These are phyloP conservation scores for Phocoena phocoena DNA, from an alignment of 2,113 vertebrate species.

Conservation along the genomic window DNA sequence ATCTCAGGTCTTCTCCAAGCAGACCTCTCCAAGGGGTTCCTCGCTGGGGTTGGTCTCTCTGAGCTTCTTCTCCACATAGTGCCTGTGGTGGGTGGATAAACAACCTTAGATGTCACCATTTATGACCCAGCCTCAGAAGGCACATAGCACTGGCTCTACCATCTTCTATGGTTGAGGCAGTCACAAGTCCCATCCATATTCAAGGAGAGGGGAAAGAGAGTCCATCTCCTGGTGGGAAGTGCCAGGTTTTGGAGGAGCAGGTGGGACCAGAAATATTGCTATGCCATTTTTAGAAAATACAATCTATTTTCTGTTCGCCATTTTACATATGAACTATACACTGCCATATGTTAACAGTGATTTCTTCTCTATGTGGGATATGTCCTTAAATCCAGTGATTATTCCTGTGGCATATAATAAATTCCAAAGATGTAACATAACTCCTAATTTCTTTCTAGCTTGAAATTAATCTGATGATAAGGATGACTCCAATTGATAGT, in stretches of 20 bases:
- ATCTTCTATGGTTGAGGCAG: neutral
- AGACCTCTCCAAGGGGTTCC: neutral
- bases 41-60: neutral
- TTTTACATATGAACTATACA: neutral
- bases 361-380: neutral
- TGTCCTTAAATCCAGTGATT: neutral
- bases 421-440: neutral
- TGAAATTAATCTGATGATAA: neutral
- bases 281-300: neutral
- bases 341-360: neutral
- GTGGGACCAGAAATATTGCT: neutral
- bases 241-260: neutral
- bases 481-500: neutral
- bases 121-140: neutral
- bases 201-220: neutral
- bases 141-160: neutral
- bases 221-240: neutral
- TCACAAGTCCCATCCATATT: neutral
- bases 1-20: neutral
- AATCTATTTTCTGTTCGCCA: neutral
- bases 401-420: neutral
- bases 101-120: neutral
- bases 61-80: neutral
- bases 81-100: neutral
- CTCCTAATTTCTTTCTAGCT: neutral